Percentiles rank a stretch among this genome's conserved stretches.
These are phyloP conservation scores for Apamea epomidion DNA, from an alignment of 2,888 invertebrate species.

Conservation along the genomic window DNA sequence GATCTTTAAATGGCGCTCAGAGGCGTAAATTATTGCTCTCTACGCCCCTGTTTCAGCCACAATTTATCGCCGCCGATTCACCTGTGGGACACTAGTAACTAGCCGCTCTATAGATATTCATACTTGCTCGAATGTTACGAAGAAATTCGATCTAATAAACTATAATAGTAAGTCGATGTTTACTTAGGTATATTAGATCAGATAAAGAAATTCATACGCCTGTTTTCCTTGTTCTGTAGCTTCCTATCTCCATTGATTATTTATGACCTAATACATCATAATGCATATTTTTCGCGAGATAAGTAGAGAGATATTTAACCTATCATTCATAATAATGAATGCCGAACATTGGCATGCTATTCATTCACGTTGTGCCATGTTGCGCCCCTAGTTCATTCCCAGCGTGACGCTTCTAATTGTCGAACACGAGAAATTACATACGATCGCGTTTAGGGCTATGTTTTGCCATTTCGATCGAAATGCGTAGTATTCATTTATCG, in stretches of 20 bases:
- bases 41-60: constrained; percentile 73
- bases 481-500: background rate
- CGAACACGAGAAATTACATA: constrained; percentile 11
- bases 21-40: constrained; percentile 80
- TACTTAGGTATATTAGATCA: background rate
- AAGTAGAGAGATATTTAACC: constrained; percentile 4
- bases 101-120: constrained; percentile 49
- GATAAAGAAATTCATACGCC: background rate
- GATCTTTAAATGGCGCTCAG: constrained; percentile 79
- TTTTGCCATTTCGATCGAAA: background rate
- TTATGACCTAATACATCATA: constrained; percentile 25
- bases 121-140: constrained; percentile 20
- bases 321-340: constrained; percentile 34
- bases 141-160: constrained; percentile 23
- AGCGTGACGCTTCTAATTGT: constrained; percentile 11
- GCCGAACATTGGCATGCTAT: constrained; percentile 27
- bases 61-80: constrained; percentile 75
- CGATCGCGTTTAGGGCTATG: background rate
- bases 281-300: constrained; percentile 5
- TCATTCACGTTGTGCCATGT: constrained; percentile 19
- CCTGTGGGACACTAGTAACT: constrained; percentile 66
- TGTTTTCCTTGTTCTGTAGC: background rate
- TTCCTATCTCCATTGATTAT: constrained; percentile 7
- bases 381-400: constrained; percentile 11
- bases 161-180: background rate